Conservation (phyloP, 2,888 invertebrate genomes). For the Dicycla oo region DNA sequence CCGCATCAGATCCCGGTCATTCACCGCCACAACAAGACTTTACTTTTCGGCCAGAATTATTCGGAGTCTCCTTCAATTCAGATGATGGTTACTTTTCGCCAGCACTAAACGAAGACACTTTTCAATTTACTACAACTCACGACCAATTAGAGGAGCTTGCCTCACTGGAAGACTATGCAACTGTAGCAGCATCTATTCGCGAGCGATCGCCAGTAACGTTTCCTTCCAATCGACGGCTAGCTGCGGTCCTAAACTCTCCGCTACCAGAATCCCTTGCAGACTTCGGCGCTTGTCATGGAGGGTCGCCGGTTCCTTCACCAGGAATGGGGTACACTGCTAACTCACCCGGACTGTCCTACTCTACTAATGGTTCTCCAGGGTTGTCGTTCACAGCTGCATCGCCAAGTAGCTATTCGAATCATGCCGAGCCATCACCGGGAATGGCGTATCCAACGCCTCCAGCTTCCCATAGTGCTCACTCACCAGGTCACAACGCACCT, state of each 20-base stretch:
- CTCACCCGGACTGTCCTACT: conserved; percentile 94
- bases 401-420: conserved; percentile 84
- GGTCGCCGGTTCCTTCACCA: conserved; percentile 89
- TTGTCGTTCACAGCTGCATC: conserved; percentile 84
- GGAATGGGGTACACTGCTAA: conserved; percentile 85
- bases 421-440: conserved; percentile 91
- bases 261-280: conserved; percentile 95
- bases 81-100: conserved; percentile 92
- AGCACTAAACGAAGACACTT: conserved; percentile 94
- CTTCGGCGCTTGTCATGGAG: conserved; percentile 94
- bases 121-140: conserved; percentile 91
- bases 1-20: conserved; percentile 93
- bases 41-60: conserved; percentile 91
- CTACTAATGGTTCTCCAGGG: conserved; percentile 91
- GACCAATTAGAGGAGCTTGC: conserved; percentile 92
- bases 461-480: conserved; percentile 95
- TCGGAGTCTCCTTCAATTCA: conserved; percentile 92
- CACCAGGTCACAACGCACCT: conserved; percentile 91
- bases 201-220: conserved; percentile 90
- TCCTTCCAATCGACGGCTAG: conserved; percentile 93
- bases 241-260: conserved; percentile 94
- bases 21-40: conserved; percentile 90
- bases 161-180: conserved; percentile 91
- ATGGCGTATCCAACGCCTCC: conserved; percentile 96
- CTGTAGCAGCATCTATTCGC: conserved; percentile 90